These are phyloP conservation scores for Leptonema lineaticorne DNA, from an alignment of 1,140 invertebrate genomes.

Conservation along the genomic window DNA sequence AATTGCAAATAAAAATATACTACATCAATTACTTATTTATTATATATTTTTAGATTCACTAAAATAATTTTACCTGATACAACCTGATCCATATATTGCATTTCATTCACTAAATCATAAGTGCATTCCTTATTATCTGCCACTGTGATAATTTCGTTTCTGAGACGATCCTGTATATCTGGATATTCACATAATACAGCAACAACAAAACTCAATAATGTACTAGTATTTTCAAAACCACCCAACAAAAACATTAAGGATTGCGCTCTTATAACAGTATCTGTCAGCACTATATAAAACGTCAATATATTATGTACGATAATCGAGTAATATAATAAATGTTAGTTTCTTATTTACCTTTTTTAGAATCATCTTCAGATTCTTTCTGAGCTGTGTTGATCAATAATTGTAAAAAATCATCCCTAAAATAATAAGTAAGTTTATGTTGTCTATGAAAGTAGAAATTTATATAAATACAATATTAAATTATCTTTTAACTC, in stretches of 20 bases:
- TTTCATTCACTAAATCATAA: constrained; percentile 59
- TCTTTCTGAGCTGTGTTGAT: constrained; percentile 49
- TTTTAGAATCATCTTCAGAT: constrained; percentile 42
- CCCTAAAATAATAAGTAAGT: too few species aligned
- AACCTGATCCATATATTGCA: constrained; percentile 59
- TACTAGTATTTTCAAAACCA: constrained; percentile 56
- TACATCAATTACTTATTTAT: not conserved
- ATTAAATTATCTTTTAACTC: too few species aligned
- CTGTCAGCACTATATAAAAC: constrained; percentile 52
- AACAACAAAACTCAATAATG: constrained; percentile 57
- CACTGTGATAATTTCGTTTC: constrained; percentile 59
- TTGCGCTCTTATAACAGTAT: constrained; percentile 52
- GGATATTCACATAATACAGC: constrained; percentile 62
- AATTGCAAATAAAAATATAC: constrained; percentile 41
- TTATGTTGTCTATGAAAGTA: too few species aligned
- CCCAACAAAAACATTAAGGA: constrained; percentile 53
- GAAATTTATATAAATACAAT: too few species aligned
- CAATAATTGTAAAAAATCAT: constrained; percentile 50
- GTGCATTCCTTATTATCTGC: constrained; percentile 50
- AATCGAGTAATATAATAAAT: not conserved
- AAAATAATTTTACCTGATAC: constrained; percentile 50
- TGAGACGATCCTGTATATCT: constrained; percentile 61
- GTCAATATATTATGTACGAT: not conserved
- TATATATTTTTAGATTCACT: not conserved
- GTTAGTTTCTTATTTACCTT: too few species aligned